These are phyloP conservation scores for Mantis religiosa DNA, from an alignment of 2,888 invertebrate species.

Conservation along the genomic window DNA sequence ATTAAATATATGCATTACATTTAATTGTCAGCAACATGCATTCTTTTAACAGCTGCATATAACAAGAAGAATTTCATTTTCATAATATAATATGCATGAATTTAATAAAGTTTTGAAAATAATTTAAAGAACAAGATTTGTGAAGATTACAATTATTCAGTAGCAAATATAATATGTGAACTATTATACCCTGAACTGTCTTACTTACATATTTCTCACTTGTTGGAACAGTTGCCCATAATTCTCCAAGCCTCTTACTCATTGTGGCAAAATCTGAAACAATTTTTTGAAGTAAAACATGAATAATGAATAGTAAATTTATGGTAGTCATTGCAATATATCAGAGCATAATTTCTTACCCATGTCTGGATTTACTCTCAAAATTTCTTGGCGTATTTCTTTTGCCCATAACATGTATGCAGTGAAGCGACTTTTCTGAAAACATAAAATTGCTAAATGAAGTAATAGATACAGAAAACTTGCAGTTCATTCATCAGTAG, in stretches of 20 bases:
- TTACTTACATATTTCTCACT: slow-evolving; percentile 51
- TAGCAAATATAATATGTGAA: not conserved
- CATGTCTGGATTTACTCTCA: slow-evolving; percentile 68
- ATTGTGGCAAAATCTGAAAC: slow-evolving; percentile 70
- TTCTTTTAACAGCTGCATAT: too few relatives aligned
- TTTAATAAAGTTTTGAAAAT: too few relatives aligned
- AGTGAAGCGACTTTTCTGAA: slow-evolving; percentile 69
- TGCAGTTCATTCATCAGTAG: too few relatives aligned
- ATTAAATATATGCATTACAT: too few relatives aligned
- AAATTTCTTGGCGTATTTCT: slow-evolving; percentile 69
- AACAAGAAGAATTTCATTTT: too few relatives aligned
- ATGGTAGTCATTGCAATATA: not conserved
- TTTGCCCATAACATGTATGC: slow-evolving; percentile 92
- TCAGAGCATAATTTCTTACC: slow-evolving; percentile 45
- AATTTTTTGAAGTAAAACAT: slow-evolving; percentile 7
- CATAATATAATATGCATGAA: too few relatives aligned
- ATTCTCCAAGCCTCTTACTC: slow-evolving; percentile 78
- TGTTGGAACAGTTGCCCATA: slow-evolving; percentile 76
- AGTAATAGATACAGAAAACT: too few relatives aligned
- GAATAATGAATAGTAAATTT: not conserved
- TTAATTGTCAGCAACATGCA: too few relatives aligned
- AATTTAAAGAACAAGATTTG: too few relatives aligned
- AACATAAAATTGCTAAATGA: slow-evolving; percentile 24
- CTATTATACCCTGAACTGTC: not conserved
- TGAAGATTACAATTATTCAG: not conserved